Base-by-base conservation (phyloP, 2,888 invertebrate species). In the Philhelius pedissequus region DNA sequence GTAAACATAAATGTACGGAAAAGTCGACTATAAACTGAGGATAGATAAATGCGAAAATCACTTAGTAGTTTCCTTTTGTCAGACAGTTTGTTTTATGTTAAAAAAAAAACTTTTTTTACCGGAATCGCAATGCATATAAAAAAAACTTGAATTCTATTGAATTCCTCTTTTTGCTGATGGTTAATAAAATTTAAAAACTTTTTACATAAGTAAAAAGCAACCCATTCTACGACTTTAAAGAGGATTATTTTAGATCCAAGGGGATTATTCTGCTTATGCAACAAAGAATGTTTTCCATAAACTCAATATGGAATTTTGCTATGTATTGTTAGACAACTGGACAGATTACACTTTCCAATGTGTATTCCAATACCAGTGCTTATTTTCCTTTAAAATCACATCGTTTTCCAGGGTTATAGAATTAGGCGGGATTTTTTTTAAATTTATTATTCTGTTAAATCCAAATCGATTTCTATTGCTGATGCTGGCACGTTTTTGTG, bases 211-310 rank as follows among this genome's bases (percentile, higher is more conserved):
- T 8, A 4, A 56, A 56, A 32, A 32, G 22, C 32, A 20, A 20
- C 35, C 20, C 20, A 1, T 20, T 38, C 6, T 35, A 38, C 58
- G 38, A 38, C n/a, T 58, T 38, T 3, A 38, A 58, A 38, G 58
- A 9, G 58, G 58, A 58, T 58, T 58, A 58, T 58, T 38, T 58
- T 58, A 22, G 22, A 58, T 38, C 32, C 58, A 22, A 38, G 25
- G 25, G 38, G 58, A 58, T 58, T 58, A 58, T 25, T 38, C n/a
- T n/a, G 35, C 15, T 58, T 58, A 38, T 58, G 54, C 54, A 56
- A 56, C 32, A 58, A 58, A 15, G 22, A 25, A n/a, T 25, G 13
- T 45, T 32, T 54, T 54, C 54, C 54, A 54, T 54, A 20, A 18
- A n/a, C n/a, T 25, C 15, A 25, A 25, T 25, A 58, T 38, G 15